phyloP scores from a whole-genome alignment of 2,797 vertebrate species.

The Acrossocheilus wenchowensis region DNA sequence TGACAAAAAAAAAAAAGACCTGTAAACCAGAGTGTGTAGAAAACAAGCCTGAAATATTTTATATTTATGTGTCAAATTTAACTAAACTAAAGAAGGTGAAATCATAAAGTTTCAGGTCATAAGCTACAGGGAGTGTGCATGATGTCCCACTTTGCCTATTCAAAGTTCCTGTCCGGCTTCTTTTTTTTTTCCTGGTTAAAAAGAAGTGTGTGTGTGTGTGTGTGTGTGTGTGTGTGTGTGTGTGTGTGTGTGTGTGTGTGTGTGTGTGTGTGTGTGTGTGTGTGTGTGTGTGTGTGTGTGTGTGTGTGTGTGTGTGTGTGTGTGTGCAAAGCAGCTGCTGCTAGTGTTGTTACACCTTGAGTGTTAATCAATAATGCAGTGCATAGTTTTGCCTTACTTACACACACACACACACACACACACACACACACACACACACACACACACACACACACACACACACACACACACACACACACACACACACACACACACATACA shows the following conservation, averaged over 20 bases:
- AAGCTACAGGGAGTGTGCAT: neutral
- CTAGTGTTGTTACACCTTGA: neutral
- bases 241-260: neutral
- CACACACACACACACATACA: neutral
- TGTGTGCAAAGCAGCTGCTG: conserved; percentile 39
- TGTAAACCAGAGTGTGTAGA: neutral
- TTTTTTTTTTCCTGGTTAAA: too few species aligned
- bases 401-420: neutral
- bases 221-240: neutral
- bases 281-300: neutral
- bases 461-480: neutral
- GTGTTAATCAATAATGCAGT: conserved; percentile 39
- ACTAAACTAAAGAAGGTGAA: neutral
- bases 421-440: neutral
- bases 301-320: neutral
- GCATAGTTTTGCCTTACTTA: conserved; percentile 25
- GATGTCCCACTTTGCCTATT: conserved; percentile 7
- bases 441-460: neutral
- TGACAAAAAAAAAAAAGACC: conserved; percentile 18
- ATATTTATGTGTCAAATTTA: neutral
- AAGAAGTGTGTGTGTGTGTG: neutral
- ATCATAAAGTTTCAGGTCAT: conserved; percentile 5
- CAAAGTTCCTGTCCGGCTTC: neutral
- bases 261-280: neutral
- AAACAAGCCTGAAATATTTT: neutral